Evolutionary conservation across 1,140 invertebrate genomes (phyloP).

Genomic region (Scaptomyza hsui): DNA sequence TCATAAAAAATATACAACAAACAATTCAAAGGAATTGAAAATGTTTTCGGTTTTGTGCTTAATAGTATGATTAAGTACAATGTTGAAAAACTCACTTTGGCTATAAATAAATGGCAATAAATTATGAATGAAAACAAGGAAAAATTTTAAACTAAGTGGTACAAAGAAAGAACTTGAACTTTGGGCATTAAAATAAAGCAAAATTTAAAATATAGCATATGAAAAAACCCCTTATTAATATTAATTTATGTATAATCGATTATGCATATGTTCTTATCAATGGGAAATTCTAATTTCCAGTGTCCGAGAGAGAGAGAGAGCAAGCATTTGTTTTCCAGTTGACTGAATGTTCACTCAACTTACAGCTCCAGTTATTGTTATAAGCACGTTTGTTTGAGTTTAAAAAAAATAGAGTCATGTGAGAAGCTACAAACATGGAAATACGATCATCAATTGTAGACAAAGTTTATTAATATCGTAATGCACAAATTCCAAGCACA

Average conservation of each 20-base stretch:
- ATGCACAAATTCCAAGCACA: too few relatives aligned
- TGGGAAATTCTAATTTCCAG: neutral
- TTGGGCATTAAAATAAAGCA: neutral
- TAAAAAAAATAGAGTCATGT: conserved; percentile 6
- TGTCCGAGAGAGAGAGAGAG: too few relatives aligned
- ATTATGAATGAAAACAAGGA: neutral
- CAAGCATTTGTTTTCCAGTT: neutral
- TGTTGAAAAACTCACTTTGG: neutral
- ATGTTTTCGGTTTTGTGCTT: conserved; percentile 9
- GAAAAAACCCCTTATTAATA: neutral
- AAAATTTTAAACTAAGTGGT: neutral
- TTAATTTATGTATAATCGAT: neutral
- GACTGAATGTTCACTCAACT: neutral
- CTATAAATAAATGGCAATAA: neutral
- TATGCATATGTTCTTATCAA: neutral
- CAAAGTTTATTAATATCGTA: neutral
- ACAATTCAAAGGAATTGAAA: conserved; percentile 28
- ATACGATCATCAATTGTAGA: neutral
- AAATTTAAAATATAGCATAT: conserved; percentile 14
- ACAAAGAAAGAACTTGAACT: neutral
- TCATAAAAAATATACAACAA: neutral
- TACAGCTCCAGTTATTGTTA: neutral
- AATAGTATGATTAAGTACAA: conserved; percentile 3
- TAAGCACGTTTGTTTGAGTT: neutral
- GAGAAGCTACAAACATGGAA: neutral